Evolutionary conservation across 2,888 invertebrate genomes (phyloP).

Genomic region (Pristionchus fissidentatus): DNA sequence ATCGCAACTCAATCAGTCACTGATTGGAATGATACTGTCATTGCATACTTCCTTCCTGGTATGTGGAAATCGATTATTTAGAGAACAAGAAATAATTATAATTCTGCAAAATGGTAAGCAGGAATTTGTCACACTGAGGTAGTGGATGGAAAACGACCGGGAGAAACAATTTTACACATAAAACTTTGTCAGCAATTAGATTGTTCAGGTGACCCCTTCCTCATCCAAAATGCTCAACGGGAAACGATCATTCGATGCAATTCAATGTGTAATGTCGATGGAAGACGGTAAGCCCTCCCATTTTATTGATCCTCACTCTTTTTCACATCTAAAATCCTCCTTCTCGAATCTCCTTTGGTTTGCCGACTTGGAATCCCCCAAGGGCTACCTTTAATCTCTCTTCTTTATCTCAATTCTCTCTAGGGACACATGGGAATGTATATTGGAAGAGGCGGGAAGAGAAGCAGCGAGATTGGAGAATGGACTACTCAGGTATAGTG

Average conservation of each 20-base stretch:
- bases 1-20: background rate
- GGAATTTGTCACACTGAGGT: too few relatives aligned
- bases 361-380: background rate
- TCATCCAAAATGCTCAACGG: slow-evolving; percentile 53
- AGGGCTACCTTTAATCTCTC: slow-evolving; percentile 25
- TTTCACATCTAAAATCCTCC: too few relatives aligned
- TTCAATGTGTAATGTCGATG: slow-evolving; percentile 38
- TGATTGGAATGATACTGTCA: slow-evolving; percentile 43
- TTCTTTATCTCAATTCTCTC: background rate
- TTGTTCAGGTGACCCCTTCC: slow-evolving; percentile 52
- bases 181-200: background rate
- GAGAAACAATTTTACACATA: background rate
- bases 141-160: too few relatives aligned
- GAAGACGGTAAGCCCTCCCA: slow-evolving; percentile 12
- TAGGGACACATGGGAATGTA: slow-evolving; percentile 43
- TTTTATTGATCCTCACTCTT: background rate
- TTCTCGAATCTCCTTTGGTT: background rate
- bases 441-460: slow-evolving; percentile 46
- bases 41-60: slow-evolving; percentile 45
- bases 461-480: slow-evolving; percentile 38
- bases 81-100: background rate
- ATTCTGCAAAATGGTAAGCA: too few relatives aligned
- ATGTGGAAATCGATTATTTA: background rate
- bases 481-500: slow-evolving; percentile 15
- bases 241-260: slow-evolving; percentile 51